Percentiles rank a stretch among this genome's conserved stretches.
Evolutionary conservation across 2,888 invertebrate species (phyloP).

Genomic region (Byasa hedistus): DNA sequence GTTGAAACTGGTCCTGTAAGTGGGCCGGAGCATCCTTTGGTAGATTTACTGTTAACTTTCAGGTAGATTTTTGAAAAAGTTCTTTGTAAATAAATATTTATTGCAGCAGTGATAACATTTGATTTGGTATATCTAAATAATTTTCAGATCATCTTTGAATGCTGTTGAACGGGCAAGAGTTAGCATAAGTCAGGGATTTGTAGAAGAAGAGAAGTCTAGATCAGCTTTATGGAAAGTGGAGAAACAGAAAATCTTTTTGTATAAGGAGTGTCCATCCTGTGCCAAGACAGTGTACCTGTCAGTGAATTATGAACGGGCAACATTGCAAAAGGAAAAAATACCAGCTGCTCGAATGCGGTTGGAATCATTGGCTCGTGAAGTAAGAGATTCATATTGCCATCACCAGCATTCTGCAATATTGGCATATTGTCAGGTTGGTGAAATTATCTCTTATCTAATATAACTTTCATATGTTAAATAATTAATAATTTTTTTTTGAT

Average conservation of each 20-base stretch:
- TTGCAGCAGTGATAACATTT: constrained; percentile 43
- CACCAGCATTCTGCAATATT: constrained; percentile 63
- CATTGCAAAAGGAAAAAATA: constrained; percentile 53
- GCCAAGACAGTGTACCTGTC: constrained; percentile 47
- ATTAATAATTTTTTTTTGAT: background rate
- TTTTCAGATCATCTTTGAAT: constrained; percentile 59
- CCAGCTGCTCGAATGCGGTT: constrained; percentile 58
- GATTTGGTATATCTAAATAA: background rate
- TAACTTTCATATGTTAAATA: background rate
- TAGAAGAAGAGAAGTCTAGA: constrained; percentile 57
- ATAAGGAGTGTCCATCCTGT: constrained; percentile 51
- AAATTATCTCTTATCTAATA: background rate
- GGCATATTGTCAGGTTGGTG: constrained; percentile 63
- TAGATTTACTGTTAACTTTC: constrained; percentile 69
- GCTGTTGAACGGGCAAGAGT: constrained; percentile 60
- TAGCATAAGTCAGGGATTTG: constrained; percentile 48
- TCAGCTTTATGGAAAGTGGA: constrained; percentile 58
- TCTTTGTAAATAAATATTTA: background rate
- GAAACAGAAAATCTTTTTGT: constrained; percentile 43
- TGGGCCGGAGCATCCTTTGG: constrained; percentile 65
- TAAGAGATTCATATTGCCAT: constrained; percentile 68
- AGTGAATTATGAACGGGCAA: constrained; percentile 57
- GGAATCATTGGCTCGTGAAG: constrained; percentile 56
- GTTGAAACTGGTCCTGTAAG: constrained; percentile 60
- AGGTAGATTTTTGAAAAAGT: constrained; percentile 39